Evolutionary conservation across 2,113 vertebrate genomes (phyloP).

Genomic region (Megalops atlanticus): DNA sequence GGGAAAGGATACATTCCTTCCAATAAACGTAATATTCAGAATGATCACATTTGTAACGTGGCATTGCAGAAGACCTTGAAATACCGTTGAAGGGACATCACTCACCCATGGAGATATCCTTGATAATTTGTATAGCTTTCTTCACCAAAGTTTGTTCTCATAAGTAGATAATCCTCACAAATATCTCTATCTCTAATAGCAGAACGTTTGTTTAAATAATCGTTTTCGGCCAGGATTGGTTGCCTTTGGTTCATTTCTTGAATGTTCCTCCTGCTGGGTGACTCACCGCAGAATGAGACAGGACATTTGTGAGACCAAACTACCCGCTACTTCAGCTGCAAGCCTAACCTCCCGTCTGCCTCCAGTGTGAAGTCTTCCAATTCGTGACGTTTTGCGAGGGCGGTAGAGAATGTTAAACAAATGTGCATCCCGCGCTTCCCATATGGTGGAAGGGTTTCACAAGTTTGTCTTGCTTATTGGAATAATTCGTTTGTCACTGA

Average conservation of each 20-base stretch:
- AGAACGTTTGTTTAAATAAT: slow-evolving; percentile 10
- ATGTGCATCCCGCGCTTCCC: too few relatives aligned
- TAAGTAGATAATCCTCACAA: slow-evolving; percentile 65
- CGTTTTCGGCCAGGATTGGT: slow-evolving; percentile 32
- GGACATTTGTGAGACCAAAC: not conserved
- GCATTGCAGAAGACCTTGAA: not conserved
- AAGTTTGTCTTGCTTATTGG: not conserved
- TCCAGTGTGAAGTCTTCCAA: not conserved
- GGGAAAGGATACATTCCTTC: too few relatives aligned
- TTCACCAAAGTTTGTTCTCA: slow-evolving; percentile 60
- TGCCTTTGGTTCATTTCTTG: slow-evolving; percentile 64
- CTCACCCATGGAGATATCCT: slow-evolving; percentile 64
- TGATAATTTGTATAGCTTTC: slow-evolving; percentile 53
- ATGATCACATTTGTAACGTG: too few relatives aligned
- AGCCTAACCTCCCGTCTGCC: not conserved
- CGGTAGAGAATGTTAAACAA: too few relatives aligned
- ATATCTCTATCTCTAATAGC: slow-evolving; percentile 47
- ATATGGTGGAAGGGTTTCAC: not conserved
- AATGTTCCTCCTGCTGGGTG: not conserved
- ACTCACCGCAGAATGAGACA: too few relatives aligned
- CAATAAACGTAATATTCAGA: too few relatives aligned
- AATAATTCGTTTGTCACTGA: not conserved
- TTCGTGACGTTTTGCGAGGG: not conserved
- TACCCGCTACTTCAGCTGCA: not conserved
- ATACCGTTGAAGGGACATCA: slow-evolving; percentile 1